Conservation (phyloP, 2,888 invertebrate species). For the Teleogryllus oceanicus region DNA sequence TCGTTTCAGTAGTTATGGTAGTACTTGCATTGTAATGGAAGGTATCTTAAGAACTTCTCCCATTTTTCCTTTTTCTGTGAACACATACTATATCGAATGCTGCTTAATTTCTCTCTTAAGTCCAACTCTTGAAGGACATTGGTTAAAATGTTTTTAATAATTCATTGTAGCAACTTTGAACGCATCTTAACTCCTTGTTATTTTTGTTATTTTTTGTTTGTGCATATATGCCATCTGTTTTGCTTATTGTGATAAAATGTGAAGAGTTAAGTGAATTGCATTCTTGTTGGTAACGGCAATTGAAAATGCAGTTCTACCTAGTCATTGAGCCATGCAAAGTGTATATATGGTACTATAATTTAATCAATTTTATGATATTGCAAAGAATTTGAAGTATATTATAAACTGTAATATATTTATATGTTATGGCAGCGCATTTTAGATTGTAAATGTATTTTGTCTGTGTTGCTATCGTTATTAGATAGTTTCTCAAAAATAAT, state of each 20-base stretch:
- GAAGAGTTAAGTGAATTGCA: neutral
- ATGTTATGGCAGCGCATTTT: neutral
- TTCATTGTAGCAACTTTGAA: too few relatives aligned
- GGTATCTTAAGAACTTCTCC: too few relatives aligned
- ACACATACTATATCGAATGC: too few relatives aligned
- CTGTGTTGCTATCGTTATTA: neutral
- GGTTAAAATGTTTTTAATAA: too few relatives aligned
- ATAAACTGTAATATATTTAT: neutral
- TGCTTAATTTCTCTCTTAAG: too few relatives aligned
- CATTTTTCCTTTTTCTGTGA: too few relatives aligned
- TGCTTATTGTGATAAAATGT: constrained; percentile 9
- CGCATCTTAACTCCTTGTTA: too few relatives aligned
- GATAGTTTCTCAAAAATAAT: neutral
- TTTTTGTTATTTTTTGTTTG: too few relatives aligned
- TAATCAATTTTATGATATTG: constrained; percentile 1
- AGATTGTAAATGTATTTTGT: neutral
- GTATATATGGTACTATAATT: neutral
- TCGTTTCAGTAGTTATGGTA: too few relatives aligned
- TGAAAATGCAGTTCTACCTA: neutral
- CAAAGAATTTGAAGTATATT: neutral
- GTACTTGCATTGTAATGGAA: too few relatives aligned
- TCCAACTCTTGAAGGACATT: too few relatives aligned
- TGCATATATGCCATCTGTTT: neutral
- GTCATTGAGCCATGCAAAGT: neutral
- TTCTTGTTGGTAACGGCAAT: neutral